Evolutionary conservation across 2,888 invertebrate genomes (phyloP).

Genomic region (Helleia helle): DNA sequence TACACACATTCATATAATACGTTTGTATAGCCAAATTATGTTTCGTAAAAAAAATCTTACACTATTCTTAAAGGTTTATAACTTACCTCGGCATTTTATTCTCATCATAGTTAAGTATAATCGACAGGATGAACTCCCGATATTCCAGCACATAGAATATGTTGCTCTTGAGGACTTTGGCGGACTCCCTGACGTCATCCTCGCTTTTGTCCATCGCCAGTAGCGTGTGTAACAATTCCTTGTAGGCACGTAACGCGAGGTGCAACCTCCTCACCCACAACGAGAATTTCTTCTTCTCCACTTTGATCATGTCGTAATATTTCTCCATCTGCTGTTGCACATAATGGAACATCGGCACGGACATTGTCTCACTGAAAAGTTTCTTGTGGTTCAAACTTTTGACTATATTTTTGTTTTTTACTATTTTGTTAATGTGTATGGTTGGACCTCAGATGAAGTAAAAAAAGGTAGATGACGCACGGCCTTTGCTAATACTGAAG

Average conservation of each 20-base stretch:
- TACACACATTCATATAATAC: too few species aligned
- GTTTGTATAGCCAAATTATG: too few species aligned
- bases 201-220: slow-evolving; percentile 85
- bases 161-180: slow-evolving; percentile 91
- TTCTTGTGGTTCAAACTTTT: neutral
- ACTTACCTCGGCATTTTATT: slow-evolving; percentile 87
- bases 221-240: slow-evolving; percentile 89
- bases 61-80: slow-evolving; percentile 5
- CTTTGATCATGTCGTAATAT: slow-evolving; percentile 86
- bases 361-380: slow-evolving; percentile 91
- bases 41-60: neutral
- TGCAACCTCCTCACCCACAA: slow-evolving; percentile 91
- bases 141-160: slow-evolving; percentile 96
- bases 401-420: too few species aligned
- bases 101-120: slow-evolving; percentile 88
- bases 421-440: too few species aligned
- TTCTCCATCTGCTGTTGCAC: slow-evolving; percentile 94
- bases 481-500: too few species aligned
- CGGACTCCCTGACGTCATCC: slow-evolving; percentile 83
- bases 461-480: too few species aligned
- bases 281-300: slow-evolving; percentile 88
- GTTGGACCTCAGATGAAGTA: too few species aligned
- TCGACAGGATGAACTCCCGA: slow-evolving; percentile 88
- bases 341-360: slow-evolving; percentile 93
- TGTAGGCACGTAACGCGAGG: slow-evolving; percentile 84